Conservation (phyloP, 2,888 invertebrate species). For the Chloromyia formosa region DNA sequence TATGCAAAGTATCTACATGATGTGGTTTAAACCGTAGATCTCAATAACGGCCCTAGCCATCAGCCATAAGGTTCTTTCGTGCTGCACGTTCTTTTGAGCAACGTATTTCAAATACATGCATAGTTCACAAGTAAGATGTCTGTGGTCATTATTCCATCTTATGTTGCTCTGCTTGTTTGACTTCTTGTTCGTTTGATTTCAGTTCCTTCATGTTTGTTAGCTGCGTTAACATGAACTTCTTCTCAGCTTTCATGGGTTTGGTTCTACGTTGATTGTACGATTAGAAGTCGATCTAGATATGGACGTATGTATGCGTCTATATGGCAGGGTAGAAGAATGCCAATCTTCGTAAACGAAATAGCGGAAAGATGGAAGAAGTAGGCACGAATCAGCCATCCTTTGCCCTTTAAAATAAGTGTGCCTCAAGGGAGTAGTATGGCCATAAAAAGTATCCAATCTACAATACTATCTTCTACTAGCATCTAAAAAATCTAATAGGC, state of each 20-base stretch:
- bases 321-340: not conserved
- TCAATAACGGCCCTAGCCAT: slow-evolving; percentile 27
- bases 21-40: not conserved
- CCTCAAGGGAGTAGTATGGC: slow-evolving; percentile 6
- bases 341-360: not conserved
- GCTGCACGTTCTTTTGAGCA: slow-evolving; percentile 22
- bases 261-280: not conserved
- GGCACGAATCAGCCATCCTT: too few relatives aligned
- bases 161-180: slow-evolving; percentile 39
- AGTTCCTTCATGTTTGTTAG: not conserved
- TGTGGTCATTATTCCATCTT: slow-evolving; percentile 35
- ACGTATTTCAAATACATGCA: not conserved
- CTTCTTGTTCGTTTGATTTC: slow-evolving; percentile 28
- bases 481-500: slow-evolving; percentile 11
- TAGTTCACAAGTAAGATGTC: slow-evolving; percentile 9
- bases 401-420: not conserved
- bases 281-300: slow-evolving; percentile 14
- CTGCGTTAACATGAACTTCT: not conserved
- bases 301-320: not conserved
- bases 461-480: not conserved
- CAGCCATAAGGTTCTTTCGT: slow-evolving; percentile 39
- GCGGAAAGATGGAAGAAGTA: not conserved
- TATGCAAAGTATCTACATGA: slow-evolving; percentile 28
- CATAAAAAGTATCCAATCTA: not conserved
- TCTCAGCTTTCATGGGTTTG: not conserved